These are phyloP conservation scores for Pseudochirops corinnae DNA, from an alignment of 2,797 vertebrate species.

Conservation along the genomic window DNA sequence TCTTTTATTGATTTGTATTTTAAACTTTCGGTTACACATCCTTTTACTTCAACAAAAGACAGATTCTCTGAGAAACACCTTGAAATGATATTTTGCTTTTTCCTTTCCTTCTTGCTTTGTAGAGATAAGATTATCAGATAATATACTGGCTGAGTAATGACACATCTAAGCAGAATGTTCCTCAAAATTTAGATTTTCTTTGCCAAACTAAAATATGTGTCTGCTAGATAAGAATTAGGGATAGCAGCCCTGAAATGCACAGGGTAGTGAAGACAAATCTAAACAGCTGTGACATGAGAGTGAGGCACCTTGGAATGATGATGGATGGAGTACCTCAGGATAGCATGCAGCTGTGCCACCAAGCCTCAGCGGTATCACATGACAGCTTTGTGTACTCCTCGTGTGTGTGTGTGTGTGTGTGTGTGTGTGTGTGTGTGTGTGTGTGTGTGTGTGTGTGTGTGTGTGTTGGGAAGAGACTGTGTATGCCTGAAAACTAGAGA, in stretches of 20 bases:
- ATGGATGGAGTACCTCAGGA: neutral
- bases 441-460: neutral
- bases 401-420: no score
- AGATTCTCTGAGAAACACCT: neutral
- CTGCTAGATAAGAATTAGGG: constrained; percentile 10
- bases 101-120: neutral
- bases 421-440: neutral
- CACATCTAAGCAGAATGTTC: neutral
- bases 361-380: neutral
- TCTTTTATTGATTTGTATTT: neutral
- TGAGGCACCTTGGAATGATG: neutral
- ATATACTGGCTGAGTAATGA: neutral
- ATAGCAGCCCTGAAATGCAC: neutral
- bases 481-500: neutral
- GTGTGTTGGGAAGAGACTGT: neutral
- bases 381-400: neutral
- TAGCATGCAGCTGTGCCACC: neutral
- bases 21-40: neutral
- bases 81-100: constrained; percentile 9
- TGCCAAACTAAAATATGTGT: constrained; percentile 1
- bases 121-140: neutral
- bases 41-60: neutral
- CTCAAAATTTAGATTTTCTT: constrained; percentile 15
- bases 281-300: neutral
- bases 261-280: constrained; percentile 27